phyloP scores from a whole-genome alignment of 2,888 invertebrate species.

The Clitarchus hookeri region DNA sequence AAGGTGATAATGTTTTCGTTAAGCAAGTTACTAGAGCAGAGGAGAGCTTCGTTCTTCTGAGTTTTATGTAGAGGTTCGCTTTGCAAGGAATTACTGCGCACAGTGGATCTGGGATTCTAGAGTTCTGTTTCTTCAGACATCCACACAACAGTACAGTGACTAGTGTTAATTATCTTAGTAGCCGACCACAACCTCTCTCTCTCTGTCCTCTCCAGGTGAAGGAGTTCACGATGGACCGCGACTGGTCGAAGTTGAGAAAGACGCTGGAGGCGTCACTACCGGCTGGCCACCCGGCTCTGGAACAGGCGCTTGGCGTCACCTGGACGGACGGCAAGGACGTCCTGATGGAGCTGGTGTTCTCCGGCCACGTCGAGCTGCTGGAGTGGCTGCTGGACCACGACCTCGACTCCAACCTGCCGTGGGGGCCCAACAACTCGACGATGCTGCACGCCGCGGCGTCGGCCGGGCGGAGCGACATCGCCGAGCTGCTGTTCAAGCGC shows the following conservation, averaged over 20 bases:
- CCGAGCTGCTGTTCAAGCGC: neutral
- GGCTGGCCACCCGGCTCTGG: neutral
- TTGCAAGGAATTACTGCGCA: no score
- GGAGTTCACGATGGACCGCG: neutral
- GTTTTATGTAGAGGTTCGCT: no score
- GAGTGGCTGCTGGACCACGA: neutral
- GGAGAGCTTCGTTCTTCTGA: no score
- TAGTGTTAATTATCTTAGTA: no score
- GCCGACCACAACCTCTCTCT: no score
- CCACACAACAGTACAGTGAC: no score
- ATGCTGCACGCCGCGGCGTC: neutral
- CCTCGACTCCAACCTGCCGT: neutral
- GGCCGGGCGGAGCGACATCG: neutral
- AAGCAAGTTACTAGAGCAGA: no score
- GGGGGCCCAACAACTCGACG: constrained; percentile 15
- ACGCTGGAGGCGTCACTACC: neutral
- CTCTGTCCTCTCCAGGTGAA: neutral
- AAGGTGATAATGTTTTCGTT: no score
- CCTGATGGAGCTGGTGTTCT: neutral
- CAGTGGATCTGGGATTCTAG: no score
- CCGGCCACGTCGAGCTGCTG: neutral
- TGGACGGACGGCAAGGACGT: neutral
- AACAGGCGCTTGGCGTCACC: neutral
- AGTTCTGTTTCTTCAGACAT: no score
- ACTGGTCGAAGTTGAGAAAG: neutral